Conservation (phyloP, 2,888 invertebrate species). For the Enchytraeus crypticus region DNA sequence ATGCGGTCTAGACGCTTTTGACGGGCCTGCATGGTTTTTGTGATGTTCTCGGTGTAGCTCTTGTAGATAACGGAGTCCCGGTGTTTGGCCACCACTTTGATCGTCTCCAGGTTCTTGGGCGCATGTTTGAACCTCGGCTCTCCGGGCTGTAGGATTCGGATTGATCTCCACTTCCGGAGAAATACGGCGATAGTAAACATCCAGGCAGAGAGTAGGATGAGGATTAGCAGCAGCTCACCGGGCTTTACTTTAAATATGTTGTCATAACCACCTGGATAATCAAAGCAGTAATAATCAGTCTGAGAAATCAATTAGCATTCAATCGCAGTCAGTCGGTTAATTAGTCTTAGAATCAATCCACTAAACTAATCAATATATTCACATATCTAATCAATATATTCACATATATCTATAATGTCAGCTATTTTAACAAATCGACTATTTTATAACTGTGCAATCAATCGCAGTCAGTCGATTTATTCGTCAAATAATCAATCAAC, state of each 20-base stretch:
- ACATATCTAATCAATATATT: too few species aligned
- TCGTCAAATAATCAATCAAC: too few species aligned
- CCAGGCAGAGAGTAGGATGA: conserved; percentile 32
- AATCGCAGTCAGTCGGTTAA: too few species aligned
- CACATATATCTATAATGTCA: too few species aligned
- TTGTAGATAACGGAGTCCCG: conserved; percentile 47
- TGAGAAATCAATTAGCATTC: too few species aligned
- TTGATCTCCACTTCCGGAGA: conserved; percentile 43
- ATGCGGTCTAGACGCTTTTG: conserved; percentile 26
- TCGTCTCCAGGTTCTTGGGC: conserved; percentile 43
- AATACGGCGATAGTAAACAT: conserved; percentile 39
- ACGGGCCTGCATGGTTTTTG: conserved; percentile 23
- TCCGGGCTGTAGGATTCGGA: conserved; percentile 42
- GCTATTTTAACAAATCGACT: too few species aligned
- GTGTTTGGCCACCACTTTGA: conserved; percentile 41
- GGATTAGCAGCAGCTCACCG: conserved; percentile 22
- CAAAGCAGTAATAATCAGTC: too few species aligned
- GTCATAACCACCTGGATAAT: too few species aligned
- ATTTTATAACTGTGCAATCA: too few species aligned
- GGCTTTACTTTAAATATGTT: conserved; percentile 9
- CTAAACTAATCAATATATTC: too few species aligned
- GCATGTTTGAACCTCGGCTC: conserved; percentile 39
- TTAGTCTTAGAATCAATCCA: too few species aligned
- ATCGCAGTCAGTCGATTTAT: too few species aligned
- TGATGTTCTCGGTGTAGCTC: conserved; percentile 13